Evolutionary conservation across 1,140 invertebrate species (phyloP), one percentile per base, ranked within the genome.

Genomic region (Lepidurus packardi): DNA sequence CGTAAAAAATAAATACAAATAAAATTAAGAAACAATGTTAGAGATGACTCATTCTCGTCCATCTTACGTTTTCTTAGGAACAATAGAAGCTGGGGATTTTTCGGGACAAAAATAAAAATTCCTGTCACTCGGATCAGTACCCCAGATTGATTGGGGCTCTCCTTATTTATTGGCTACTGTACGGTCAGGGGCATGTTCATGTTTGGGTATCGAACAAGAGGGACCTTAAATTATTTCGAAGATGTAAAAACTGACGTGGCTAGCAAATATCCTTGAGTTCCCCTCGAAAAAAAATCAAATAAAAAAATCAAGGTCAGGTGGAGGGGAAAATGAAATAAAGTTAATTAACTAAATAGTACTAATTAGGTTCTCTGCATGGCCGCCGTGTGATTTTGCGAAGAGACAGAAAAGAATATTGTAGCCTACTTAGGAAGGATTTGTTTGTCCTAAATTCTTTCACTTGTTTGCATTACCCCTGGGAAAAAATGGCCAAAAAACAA

Each of bases 141-240:
- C 53, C 53, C 53, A 65, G 53, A 65, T 65, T 65, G 53, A 65
- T 47, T 65, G 53, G 53, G 53, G 53, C 53, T 65, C 53, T 65
- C 53, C 53, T 65, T 65, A 65, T 65, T 65, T 65, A 65, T 65
- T 65, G 53, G 53, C 53, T 65, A 65, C 53, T 65, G 8, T 65
- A 65, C 53, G 53, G 53, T 65, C 53, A 65, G 53, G 53, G 53
- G 53, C 53, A 65, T 65, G 53, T 65, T 65, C 53, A 65, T 16
- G 53, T 11, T 65, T 65, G 8, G 53, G n/a, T 9, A 11, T 7
- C n/a, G 9, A 16, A 65, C 8, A 9, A 65, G 13, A 16, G 13
- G 53, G 53, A 65, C 53, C 53, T 65, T 65, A 65, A 65, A 65
- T 65, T 65, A 65, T n/a, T 65, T 65, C 21, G 13, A 65, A 65